These are phyloP conservation scores for Anthrax anthrax DNA, from an alignment of 2,888 invertebrate species.

Conservation along the genomic window DNA sequence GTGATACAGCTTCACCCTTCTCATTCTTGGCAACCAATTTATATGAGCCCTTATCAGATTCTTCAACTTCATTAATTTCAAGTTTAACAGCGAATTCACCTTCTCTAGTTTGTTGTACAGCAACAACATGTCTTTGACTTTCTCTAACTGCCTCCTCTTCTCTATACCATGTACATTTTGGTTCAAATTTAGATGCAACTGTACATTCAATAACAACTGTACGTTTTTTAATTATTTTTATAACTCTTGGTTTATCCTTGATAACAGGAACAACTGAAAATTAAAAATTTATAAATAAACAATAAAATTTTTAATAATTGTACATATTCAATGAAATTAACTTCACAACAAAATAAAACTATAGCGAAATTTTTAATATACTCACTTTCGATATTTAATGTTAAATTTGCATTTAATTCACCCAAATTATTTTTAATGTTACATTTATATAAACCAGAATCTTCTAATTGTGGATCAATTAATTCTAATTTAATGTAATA, in stretches of 20 bases:
- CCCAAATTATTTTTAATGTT: conserved; percentile 93
- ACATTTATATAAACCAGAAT: conserved; percentile 96
- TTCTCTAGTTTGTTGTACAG: conserved; percentile 37
- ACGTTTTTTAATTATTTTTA: conserved; percentile 82
- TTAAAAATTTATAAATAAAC: background rate
- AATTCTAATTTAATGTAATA: conserved; percentile 79
- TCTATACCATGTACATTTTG: conserved; percentile 88
- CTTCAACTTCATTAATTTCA: conserved; percentile 72
- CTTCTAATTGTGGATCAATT: conserved; percentile 81
- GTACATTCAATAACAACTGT: conserved; percentile 87
- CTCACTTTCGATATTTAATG: conserved; percentile 95
- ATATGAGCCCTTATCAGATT: conserved; percentile 74
- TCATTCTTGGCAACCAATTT: conserved; percentile 84
- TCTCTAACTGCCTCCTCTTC: conserved; percentile 65
- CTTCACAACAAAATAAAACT: too few relatives aligned
- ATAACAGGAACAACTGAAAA: conserved; percentile 76
- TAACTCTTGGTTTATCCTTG: conserved; percentile 81
- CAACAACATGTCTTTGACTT: conserved; percentile 33
- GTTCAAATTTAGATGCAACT: conserved; percentile 85
- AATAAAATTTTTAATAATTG: background rate
- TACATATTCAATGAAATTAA: background rate
- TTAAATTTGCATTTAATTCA: conserved; percentile 92
- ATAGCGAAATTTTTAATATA: conserved; percentile 12
- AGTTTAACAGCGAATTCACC: conserved; percentile 83
- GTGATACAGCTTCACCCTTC: conserved; percentile 83